Conservation (phyloP, 2,113 vertebrate genomes). For the Oxyruncus cristatus region DNA sequence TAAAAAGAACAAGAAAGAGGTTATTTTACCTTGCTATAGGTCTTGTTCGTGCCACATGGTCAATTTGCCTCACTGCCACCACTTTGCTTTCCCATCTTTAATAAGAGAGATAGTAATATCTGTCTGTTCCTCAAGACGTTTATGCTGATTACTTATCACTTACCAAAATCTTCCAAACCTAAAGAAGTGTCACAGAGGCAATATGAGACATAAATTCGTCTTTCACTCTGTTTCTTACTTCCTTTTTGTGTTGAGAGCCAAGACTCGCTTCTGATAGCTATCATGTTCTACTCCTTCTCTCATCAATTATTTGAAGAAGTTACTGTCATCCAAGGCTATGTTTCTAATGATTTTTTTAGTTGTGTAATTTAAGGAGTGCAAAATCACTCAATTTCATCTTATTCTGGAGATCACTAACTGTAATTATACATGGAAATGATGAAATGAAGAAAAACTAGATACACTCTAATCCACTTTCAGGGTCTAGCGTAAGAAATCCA, state of each 20-base stretch:
- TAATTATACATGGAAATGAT: slow-evolving; percentile 43
- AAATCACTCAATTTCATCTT: slow-evolving; percentile 46
- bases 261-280: slow-evolving; percentile 5
- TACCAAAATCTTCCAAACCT: slow-evolving; percentile 25
- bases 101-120: not conserved
- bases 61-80: not conserved
- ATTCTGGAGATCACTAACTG: slow-evolving; percentile 12
- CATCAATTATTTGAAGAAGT: slow-evolving; percentile 51
- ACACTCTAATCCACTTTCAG: not conserved
- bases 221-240: slow-evolving; percentile 17
- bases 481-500: not conserved
- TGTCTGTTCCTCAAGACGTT: not conserved
- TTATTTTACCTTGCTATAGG: not conserved
- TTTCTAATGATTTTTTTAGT: slow-evolving; percentile 57
- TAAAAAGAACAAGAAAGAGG: not conserved
- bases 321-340: slow-evolving; percentile 22
- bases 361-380: slow-evolving; percentile 39
- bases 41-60: not conserved
- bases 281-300: slow-evolving; percentile 39
- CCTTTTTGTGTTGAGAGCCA: slow-evolving; percentile 12
- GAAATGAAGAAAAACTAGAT: slow-evolving; percentile 7
- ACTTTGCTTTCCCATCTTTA: not conserved
- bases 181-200: not conserved
- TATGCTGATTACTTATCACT: slow-evolving; percentile 30
- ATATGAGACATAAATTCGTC: not conserved